Base-by-base conservation (phyloP, 2,888 invertebrate genomes). In the Sinopyrophorus schimmeli region DNA sequence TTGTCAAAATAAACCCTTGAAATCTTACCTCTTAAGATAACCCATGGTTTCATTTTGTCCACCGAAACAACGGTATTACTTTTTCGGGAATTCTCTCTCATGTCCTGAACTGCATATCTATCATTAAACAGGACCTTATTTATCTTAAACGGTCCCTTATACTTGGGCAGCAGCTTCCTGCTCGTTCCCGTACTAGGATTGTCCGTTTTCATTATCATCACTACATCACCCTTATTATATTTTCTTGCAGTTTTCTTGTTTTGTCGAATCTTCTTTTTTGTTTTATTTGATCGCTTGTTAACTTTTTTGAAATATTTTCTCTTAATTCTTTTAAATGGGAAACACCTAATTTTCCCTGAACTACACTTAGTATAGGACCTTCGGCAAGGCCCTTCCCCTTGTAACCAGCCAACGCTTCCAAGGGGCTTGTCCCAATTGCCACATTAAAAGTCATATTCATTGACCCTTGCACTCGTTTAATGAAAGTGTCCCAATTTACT, bases 381-480 rank as follows among this genome's bases (percentile, higher is more conserved):
- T 31, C 17, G 10, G 31, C 15, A 7, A 31, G 5, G 2, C 17
- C 16, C 10, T 7, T 10, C 6, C 16, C 10, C 9, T 31, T 31
- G n/a, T 27, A 39, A 3, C 38, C 38, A 5, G 27, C 11, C 17
- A 38, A 15, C 5, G 27, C 38, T 38, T 38, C 38, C 4, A 14
- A 9, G 5, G 27, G 15, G 5, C 26, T n/a, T 3, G 27, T 27
- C 5, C 38, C 38, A 7, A 38, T 7, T n/a, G 38, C 15, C 27
- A 28, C 27, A 20, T 38, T 23, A 4, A 31, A 16, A 16, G 40
- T 39, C 11, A 17, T 30, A 11, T 39, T 39, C n/a, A 16, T n/a
- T n/a, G 28, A 27, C 3, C 27, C 2, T 30, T 39, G 40, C 4
- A 39, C 10, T 11, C 17, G 34, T 5, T 12, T 7, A 11, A 43